Percentiles rank a stretch among this genome's conserved stretches.
Conservation (phyloP, 2,888 invertebrate genomes). For the Agonopterix arenella region DNA sequence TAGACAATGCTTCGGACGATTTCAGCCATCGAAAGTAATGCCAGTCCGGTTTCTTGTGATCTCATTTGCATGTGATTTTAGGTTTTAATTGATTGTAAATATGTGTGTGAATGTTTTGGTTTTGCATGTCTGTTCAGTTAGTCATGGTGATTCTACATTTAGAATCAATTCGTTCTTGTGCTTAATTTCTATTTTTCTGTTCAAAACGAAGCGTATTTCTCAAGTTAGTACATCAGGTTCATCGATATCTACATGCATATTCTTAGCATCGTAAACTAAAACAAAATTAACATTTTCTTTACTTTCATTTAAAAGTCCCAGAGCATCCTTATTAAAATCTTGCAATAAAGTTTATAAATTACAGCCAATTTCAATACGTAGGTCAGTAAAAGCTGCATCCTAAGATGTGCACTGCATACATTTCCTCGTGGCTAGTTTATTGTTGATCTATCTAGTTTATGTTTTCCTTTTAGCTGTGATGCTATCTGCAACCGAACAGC, state of each 20-base stretch:
- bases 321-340: background rate
- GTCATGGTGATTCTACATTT: too few species aligned
- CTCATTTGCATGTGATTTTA: slow-evolving; percentile 33
- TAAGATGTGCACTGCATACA: background rate
- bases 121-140: too few species aligned
- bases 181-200: too few species aligned
- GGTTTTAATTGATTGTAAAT: slow-evolving; percentile 28
- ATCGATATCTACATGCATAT: too few species aligned
- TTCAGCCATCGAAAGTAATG: slow-evolving; percentile 43
- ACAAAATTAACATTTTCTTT: too few species aligned
- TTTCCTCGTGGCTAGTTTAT: slow-evolving; percentile 16
- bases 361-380: too few species aligned
- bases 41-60: slow-evolving; percentile 32
- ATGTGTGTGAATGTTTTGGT: slow-evolving; percentile 12
- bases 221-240: too few species aligned
- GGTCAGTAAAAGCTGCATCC: too few species aligned
- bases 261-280: too few species aligned
- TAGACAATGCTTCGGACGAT: slow-evolving; percentile 41
- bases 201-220: too few species aligned
- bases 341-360: background rate
- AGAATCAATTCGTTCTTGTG: too few species aligned
- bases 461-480: slow-evolving; percentile 28
- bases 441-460: slow-evolving; percentile 27
- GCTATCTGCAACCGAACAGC: slow-evolving; percentile 27
- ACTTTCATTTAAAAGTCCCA: too few species aligned